These are phyloP conservation scores for Myripristis jacobus DNA, from an alignment of 2,797 vertebrate species.

Conservation along the genomic window DNA sequence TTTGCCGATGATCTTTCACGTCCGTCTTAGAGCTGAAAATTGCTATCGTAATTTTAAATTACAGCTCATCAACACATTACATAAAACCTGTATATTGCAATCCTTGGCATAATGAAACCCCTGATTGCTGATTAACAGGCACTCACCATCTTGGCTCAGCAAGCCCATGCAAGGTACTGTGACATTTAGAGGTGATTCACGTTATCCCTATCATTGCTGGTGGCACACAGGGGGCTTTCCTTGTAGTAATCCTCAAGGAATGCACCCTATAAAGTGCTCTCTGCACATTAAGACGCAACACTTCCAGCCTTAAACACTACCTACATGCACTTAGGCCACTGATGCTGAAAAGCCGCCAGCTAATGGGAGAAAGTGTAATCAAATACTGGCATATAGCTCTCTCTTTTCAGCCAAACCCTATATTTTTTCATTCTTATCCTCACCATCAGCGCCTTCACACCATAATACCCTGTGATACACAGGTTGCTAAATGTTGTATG, in stretches of 20 bases:
- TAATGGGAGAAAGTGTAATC: conserved; percentile 20
- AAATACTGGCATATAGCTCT: conserved; percentile 11
- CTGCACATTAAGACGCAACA: conserved; percentile 53
- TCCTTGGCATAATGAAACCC: conserved; percentile 40
- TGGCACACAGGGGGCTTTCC: conserved; percentile 52
- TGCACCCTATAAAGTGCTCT: conserved; percentile 53
- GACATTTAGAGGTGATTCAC: conserved; percentile 61
- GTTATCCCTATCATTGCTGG: conserved; percentile 54
- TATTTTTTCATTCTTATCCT: neutral
- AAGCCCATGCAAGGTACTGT: conserved; percentile 34
- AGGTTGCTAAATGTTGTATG: neutral
- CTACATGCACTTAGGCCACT: conserved; percentile 22
- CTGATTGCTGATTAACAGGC: conserved; percentile 53
- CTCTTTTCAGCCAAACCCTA: neutral
- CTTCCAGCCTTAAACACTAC: conserved; percentile 22
- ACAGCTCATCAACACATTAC: conserved; percentile 1
- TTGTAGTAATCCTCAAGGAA: conserved; percentile 75
- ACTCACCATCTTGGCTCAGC: conserved; percentile 34
- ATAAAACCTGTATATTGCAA: conserved; percentile 5
- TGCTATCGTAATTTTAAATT: neutral
- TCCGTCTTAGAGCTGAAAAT: conserved; percentile 18
- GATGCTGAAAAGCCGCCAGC: conserved; percentile 29
- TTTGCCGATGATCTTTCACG: neutral
- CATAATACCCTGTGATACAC: neutral
- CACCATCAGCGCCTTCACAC: conserved; percentile 1